phyloP scores from a whole-genome alignment of 92 coral and sea anemone genomes.

The Epizoanthus stellaris region DNA sequence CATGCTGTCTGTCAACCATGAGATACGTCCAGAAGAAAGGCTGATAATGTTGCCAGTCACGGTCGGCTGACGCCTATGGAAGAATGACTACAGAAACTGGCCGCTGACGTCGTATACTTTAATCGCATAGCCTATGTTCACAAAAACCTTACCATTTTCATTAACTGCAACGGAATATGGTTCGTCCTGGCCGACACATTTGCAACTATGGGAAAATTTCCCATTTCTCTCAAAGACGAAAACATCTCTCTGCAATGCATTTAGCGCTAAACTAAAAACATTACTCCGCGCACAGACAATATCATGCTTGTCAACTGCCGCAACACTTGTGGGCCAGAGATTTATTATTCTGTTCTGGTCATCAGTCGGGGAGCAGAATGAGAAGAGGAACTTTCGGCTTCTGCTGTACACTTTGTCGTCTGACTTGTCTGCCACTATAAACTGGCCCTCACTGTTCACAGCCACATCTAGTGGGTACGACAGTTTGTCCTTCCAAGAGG shows the following conservation, averaged over 20 bases:
- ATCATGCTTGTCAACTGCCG: conserved; percentile 12
- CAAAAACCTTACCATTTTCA: conserved; percentile 6
- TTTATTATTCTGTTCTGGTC: neutral
- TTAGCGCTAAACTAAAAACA: neutral
- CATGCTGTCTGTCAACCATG: neutral
- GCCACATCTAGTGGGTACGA: conserved; percentile 25
- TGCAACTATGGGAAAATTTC: too few relatives aligned
- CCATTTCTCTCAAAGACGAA: conserved; percentile 3
- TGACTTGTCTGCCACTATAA: neutral
- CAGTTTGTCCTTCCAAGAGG: neutral
- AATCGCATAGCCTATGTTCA: neutral
- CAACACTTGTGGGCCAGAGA: conserved; percentile 3
- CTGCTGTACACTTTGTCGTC: conserved; percentile 27
- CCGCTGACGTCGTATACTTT: neutral
- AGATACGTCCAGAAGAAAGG: neutral
- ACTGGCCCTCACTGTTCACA: conserved; percentile 33
- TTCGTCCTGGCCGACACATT: neutral
- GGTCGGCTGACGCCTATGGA: neutral
- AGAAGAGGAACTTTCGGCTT: too few relatives aligned
- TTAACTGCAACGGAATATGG: neutral
- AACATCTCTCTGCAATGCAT: neutral
- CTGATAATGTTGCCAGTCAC: neutral
- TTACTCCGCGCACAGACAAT: neutral
- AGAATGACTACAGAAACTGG: neutral
- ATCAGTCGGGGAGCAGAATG: neutral